These are phyloP conservation scores for Standfussiana lucernea DNA, from an alignment of 2,888 invertebrate genomes.

Conservation along the genomic window DNA sequence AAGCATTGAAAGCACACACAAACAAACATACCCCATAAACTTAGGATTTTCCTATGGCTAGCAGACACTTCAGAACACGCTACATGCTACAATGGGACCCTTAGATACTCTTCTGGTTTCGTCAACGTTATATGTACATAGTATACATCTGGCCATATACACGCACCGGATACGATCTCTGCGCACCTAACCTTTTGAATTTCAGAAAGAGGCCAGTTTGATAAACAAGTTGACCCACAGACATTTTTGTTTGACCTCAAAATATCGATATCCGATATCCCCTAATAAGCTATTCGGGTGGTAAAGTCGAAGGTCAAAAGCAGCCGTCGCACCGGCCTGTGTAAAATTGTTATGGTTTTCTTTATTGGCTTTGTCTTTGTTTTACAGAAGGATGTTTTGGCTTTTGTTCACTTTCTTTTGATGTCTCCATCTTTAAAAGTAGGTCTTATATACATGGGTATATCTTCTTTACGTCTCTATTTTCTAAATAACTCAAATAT, in stretches of 20 bases:
- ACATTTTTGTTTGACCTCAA: constrained; percentile 27
- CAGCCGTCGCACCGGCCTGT: not conserved
- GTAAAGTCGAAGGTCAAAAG: constrained; percentile 4
- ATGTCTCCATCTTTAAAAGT: not conserved
- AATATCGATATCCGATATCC: constrained; percentile 43
- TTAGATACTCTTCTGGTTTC: not conserved
- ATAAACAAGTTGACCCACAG: constrained; percentile 28
- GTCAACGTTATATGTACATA: constrained; percentile 17
- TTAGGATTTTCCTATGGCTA: not conserved
- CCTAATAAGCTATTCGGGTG: constrained; percentile 19
- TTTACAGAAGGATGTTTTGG: not conserved
- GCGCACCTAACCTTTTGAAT: constrained; percentile 13
- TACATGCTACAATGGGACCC: not conserved
- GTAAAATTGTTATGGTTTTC: not conserved
- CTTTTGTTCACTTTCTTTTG: not conserved
- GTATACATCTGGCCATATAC: not conserved
- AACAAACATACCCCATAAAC: not conserved
- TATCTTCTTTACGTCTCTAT: not conserved
- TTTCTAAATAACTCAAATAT: not conserved
- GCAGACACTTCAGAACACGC: not conserved
- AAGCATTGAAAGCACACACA: no score
- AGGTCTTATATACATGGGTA: not conserved
- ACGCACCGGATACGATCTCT: not conserved
- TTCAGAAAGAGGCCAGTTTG: not conserved
- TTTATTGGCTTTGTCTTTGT: not conserved